Evolutionary conservation across 2,888 invertebrate species (phyloP).

Genomic region (Flexamia atlantica): DNA sequence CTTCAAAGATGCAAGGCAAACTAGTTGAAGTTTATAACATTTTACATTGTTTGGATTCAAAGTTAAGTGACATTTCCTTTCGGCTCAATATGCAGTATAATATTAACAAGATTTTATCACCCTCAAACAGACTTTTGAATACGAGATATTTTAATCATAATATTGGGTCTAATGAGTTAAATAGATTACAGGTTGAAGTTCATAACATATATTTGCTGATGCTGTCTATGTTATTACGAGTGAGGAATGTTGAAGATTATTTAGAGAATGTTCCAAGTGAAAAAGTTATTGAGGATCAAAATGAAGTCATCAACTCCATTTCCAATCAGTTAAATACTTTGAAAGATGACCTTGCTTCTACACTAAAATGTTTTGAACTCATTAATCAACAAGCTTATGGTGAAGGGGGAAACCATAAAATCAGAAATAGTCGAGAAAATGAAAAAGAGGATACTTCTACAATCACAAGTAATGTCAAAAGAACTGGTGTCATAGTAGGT

Average conservation of each 20-base stretch:
- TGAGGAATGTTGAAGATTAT: conserved; percentile 39
- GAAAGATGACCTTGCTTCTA: conserved; percentile 24
- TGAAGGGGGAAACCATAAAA: neutral
- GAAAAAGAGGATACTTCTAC: neutral
- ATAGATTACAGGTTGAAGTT: conserved; percentile 16
- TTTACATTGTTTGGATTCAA: neutral
- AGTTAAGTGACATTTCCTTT: neutral
- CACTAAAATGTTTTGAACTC: conserved; percentile 4
- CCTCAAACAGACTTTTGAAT: neutral
- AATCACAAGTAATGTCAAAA: neutral
- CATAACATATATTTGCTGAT: conserved; percentile 47
- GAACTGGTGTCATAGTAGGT: conserved; percentile 17
- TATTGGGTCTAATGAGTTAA: neutral
- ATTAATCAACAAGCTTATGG: neutral
- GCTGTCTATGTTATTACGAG: conserved; percentile 22
- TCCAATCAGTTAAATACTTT: neutral
- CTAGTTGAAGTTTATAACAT: neutral
- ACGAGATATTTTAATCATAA: neutral
- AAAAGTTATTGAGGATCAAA: neutral
- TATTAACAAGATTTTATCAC: neutral
- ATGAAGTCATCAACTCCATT: neutral
- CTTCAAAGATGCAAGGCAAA: neutral
- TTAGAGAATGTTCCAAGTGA: neutral
- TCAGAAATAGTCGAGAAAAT: neutral
- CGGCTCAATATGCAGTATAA: conserved; percentile 8